Evolutionary conservation across 2,113 vertebrate species (phyloP), one percentile per base, ranked within the genome.

Genomic region (Hiodon alosoides): DNA sequence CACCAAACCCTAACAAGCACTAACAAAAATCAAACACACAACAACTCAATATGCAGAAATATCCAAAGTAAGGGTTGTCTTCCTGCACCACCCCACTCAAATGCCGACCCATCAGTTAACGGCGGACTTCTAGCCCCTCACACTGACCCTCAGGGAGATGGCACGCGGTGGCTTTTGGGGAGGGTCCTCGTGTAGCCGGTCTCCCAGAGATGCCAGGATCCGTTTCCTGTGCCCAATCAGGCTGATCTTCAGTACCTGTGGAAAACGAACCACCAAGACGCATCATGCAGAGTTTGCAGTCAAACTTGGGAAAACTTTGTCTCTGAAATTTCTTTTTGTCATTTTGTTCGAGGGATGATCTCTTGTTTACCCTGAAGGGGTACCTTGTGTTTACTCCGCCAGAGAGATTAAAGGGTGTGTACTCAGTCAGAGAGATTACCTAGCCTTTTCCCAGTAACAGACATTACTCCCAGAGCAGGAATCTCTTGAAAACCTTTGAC

Each of bases 221-320:
- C 96, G 92, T 85, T 98, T 98, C 82, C 96, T 93, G 88, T 98
- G 96, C 82, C 96, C 96, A 81, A 97, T 93, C 76, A 98, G 91
- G 83, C 80, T 94, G 76, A 98, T 97, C 91, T 98, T 98, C 90
- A 98, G 88, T 77, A 98, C 95, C 96, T 98, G 82, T 80, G 89
- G 83, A 76, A 76, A 4, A 85, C 72, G 7, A 86, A 55, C 79
- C 62, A 70, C 53, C 0, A 6, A 76, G 17, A 16, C 58, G 50
- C 67, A 16, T 4, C 4, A 31, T 2, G 31, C 31, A 31, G 31
- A 31, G 31, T 31, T 31, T n/a, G 13, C 59, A 61, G 9, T 50
- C 67, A 82, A 9, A 76, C 16, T 11, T 48, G 64, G 31, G 31
- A 16, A 1, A 17, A 46, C 5, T 31, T 31, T 31, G 31, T 31